These are phyloP conservation scores for Ophraella communa DNA, from an alignment of 2,888 invertebrate species.

Conservation along the genomic window DNA sequence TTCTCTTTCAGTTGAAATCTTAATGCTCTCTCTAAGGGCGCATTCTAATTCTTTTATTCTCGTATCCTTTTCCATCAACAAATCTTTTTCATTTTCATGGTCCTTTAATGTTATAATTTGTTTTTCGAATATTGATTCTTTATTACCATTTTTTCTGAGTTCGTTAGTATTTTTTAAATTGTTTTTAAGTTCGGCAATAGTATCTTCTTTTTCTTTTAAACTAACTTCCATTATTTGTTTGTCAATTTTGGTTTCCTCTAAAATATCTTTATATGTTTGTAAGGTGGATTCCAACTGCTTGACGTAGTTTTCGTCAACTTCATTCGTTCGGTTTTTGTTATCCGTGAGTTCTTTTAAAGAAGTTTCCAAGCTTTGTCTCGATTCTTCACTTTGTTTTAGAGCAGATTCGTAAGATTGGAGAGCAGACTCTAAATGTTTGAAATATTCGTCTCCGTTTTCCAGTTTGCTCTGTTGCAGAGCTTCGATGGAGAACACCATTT, in stretches of 20 bases:
- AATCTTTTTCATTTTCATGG: constrained; percentile 36
- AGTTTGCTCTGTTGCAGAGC: background rate
- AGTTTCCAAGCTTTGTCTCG: constrained; percentile 37
- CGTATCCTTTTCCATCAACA: constrained; percentile 64
- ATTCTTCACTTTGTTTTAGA: constrained; percentile 23
- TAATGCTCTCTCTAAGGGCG: constrained; percentile 81
- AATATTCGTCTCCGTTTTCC: background rate
- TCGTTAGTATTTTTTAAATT: constrained; percentile 41
- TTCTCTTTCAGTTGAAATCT: constrained; percentile 74
- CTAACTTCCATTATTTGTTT: constrained; percentile 45
- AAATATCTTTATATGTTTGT: constrained; percentile 63
- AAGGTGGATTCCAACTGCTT: constrained; percentile 63
- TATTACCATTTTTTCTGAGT: constrained; percentile 28
- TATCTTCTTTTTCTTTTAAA: constrained; percentile 46
- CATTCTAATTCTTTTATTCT: constrained; percentile 80
- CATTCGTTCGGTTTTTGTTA: constrained; percentile 3
- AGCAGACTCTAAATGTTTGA: background rate
- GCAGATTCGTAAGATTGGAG: background rate
- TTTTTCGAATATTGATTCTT: constrained; percentile 28
- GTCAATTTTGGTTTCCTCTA: constrained; percentile 63
- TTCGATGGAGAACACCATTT: background rate
- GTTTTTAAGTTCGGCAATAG: constrained; percentile 42
- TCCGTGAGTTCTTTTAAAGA: constrained; percentile 39
- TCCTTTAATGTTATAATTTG: constrained; percentile 58
- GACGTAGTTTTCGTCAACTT: constrained; percentile 46